Evolutionary conservation across 1,140 invertebrate species (phyloP).

Genomic region (Bathynomus jamesi): DNA sequence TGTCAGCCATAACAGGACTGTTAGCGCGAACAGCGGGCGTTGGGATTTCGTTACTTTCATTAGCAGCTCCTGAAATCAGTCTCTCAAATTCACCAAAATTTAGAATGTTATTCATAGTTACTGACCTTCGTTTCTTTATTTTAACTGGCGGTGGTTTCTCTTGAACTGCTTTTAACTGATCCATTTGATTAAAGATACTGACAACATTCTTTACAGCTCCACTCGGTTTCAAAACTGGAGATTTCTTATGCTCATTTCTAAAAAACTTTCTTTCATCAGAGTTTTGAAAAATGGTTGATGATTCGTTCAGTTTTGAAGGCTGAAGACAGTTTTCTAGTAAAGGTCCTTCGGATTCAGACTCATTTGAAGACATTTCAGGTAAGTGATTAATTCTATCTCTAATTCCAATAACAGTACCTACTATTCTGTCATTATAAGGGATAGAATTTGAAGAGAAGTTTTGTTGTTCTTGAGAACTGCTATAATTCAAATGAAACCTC

Average conservation of each 20-base stretch:
- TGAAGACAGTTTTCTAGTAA: neutral
- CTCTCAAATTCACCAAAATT: conserved; percentile 15
- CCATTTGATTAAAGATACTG: conserved; percentile 37
- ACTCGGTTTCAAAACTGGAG: conserved; percentile 25
- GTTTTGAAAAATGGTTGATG: neutral
- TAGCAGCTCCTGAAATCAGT: conserved; percentile 22
- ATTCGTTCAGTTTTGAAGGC: neutral
- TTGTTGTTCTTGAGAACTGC: neutral
- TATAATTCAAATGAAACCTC: conserved; percentile 38
- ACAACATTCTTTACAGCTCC: conserved; percentile 26
- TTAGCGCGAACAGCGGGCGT: conserved; percentile 23
- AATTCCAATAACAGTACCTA: neutral
- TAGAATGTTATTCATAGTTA: neutral
- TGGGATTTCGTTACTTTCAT: neutral
- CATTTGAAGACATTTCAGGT: neutral
- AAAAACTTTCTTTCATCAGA: conserved; percentile 12
- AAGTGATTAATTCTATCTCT: neutral
- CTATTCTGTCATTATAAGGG: neutral
- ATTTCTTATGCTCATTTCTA: conserved; percentile 18
- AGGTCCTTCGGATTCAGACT: neutral
- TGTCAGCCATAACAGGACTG: conserved; percentile 34
- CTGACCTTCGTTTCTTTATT: neutral
- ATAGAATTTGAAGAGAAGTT: neutral
- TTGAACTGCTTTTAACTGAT: conserved; percentile 24
- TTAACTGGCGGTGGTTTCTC: neutral